phyloP scores from a whole-genome alignment of 2,113 vertebrate species.

The Panthera leo region DNA sequence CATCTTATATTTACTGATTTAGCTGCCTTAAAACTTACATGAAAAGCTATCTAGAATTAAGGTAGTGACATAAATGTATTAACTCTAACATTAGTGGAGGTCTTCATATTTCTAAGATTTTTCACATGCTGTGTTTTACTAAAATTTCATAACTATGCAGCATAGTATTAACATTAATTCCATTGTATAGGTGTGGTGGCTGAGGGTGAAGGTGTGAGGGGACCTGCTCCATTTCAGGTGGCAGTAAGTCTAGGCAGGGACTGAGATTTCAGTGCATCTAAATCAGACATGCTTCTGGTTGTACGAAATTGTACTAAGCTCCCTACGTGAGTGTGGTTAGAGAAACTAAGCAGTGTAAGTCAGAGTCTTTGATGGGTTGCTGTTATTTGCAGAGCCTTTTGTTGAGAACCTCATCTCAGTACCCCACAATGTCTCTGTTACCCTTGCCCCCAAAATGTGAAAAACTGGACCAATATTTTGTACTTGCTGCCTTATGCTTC shows the following conservation, averaged over 20 bases:
- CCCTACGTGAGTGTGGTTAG: background rate
- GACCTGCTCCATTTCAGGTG: background rate
- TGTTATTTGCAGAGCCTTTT: background rate
- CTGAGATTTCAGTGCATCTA: background rate
- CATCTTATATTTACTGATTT: background rate
- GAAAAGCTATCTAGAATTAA: conserved; percentile 2
- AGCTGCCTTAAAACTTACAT: background rate
- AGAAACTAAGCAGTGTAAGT: background rate
- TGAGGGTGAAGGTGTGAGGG: background rate
- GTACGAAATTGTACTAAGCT: background rate
- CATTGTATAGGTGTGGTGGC: background rate
- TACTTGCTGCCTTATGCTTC: background rate
- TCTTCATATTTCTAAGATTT: background rate
- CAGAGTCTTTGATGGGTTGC: background rate
- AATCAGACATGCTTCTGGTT: background rate
- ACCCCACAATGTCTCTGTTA: background rate
- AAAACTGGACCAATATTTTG: background rate
- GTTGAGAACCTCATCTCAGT: background rate
- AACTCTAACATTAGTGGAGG: background rate
- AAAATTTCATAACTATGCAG: background rate
- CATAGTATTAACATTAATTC: background rate
- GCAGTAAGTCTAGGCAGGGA: background rate
- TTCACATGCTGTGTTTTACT: background rate
- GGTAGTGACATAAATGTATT: background rate
- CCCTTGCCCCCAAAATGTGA: background rate